Evolutionary conservation across 1,140 invertebrate species (phyloP), one percentile per base, ranked within the genome.

Genomic region (Brachionus rotundiformis): DNA sequence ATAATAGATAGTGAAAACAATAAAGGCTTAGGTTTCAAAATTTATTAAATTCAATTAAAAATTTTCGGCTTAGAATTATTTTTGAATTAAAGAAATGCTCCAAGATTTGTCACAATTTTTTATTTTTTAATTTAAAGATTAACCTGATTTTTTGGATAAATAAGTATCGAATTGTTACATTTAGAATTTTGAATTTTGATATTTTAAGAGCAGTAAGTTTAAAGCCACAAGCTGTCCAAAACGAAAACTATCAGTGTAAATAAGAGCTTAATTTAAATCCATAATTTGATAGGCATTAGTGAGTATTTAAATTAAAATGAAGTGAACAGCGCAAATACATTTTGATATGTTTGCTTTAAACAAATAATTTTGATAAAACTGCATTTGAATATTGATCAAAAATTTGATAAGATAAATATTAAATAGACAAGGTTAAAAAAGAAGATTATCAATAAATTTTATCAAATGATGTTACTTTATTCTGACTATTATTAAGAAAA

Each of bases 41-140:
- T 41, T 44, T 44, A 73, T 73, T 73, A 19, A 73, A 73, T 73
- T 73, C 16, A 44, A 73, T 73, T 44, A 73, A 73, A n/a, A 73
- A 19, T 25, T 73, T 73, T 44, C 11, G 10, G 25, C 23, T 71
- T 8, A 36, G n/a, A 71, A 36, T 36, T 41, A 23, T 73, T 44
- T 23, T 73, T 29, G 8, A 44, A 31, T 65, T 65, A 25, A 73
- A 73, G 41, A 44, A 19, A 73, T 44, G 39, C 39, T 31, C 5
- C 6, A 44, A 73, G 10, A 44, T 73, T 44, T 44, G 36, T 44
- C 41, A 71, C 29, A 71, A 23, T 36, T 31, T 39, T 36, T 27
- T n/a, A n/a, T n/a, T n/a, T 36, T 71, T 71, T 71, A 39, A 36
- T 23, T 71, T 71, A 36, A 39, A 73, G 68, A 73, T 73, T 73